These are phyloP conservation scores for Marmota flaviventris DNA, from an alignment of 2,113 vertebrate genomes.

Conservation along the genomic window DNA sequence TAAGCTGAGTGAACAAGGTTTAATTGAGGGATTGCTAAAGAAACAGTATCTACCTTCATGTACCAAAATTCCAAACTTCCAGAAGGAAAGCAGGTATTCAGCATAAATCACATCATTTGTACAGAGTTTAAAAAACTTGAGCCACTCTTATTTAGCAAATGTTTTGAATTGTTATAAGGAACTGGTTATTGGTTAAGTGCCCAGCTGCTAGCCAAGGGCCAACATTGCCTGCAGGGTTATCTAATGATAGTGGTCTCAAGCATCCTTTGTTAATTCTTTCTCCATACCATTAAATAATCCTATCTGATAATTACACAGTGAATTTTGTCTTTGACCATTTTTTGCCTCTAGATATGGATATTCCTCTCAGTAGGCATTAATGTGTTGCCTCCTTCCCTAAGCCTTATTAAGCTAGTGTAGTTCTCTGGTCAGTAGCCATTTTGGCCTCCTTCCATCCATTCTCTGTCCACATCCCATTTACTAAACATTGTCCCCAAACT, in stretches of 20 bases:
- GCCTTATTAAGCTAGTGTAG: neutral
- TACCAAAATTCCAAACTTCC: neutral
- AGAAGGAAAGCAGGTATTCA: neutral
- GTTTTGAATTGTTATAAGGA: neutral
- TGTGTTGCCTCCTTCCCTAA: neutral
- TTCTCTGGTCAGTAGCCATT: slow-evolving; percentile 1
- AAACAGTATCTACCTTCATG: neutral
- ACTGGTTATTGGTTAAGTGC: neutral
- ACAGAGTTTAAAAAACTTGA: neutral
- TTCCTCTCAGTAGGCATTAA: neutral
- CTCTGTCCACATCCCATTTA: neutral
- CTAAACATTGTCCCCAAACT: neutral
- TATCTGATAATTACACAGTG: neutral
- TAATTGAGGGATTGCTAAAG: neutral
- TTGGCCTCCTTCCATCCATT: neutral
- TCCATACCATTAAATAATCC: neutral
- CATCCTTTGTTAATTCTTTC: neutral
- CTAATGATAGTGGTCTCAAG: neutral
- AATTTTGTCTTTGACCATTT: slow-evolving; percentile 12
- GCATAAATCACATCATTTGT: neutral
- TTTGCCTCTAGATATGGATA: neutral
- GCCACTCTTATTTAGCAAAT: neutral
- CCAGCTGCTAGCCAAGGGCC: neutral
- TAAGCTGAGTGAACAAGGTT: neutral
- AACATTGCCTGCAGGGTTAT: neutral